Evolutionary conservation across 2,888 invertebrate genomes (phyloP).

Genomic region (Netelia virgata): DNA sequence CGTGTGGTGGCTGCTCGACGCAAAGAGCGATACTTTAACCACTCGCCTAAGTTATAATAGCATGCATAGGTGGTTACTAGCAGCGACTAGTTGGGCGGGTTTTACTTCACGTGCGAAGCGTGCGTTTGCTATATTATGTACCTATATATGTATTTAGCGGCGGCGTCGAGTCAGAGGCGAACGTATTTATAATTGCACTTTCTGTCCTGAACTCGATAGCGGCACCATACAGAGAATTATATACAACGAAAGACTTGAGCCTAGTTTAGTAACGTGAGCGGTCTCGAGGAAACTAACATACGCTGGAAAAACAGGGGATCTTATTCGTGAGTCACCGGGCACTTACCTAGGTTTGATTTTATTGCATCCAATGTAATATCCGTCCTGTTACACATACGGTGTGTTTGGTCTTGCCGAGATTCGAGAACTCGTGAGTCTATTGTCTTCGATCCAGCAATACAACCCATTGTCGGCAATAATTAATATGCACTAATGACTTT

Average conservation of each 20-base stretch:
- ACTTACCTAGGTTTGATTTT: conserved; percentile 53
- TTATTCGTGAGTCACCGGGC: conserved; percentile 68
- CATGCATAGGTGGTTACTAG: conserved; percentile 19
- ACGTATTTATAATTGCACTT: conserved; percentile 79
- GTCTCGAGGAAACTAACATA: conserved; percentile 35
- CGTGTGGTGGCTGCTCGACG: conserved; percentile 9
- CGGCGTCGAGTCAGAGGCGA: conserved; percentile 61
- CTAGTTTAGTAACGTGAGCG: conserved; percentile 69
- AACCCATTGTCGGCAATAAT: too few species aligned
- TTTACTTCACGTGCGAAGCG: conserved; percentile 56
- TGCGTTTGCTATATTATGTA: background rate
- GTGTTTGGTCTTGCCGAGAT: conserved; percentile 7
- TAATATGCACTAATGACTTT: too few species aligned
- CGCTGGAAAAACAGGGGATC: conserved; percentile 3
- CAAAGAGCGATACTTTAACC: conserved; percentile 34
- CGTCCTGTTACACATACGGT: conserved; percentile 14
- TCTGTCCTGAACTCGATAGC: conserved; percentile 76
- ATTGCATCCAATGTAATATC: conserved; percentile 46
- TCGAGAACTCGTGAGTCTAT: background rate
- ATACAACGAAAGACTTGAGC: conserved; percentile 51
- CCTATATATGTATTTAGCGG: conserved; percentile 35
- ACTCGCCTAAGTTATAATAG: conserved; percentile 46
- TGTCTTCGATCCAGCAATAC: background rate
- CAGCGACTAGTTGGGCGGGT: conserved; percentile 54
- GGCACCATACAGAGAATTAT: conserved; percentile 78